These are phyloP conservation scores for Romanogobio albipinnatus DNA, from an alignment of 2,113 vertebrate species.

Conservation along the genomic window DNA sequence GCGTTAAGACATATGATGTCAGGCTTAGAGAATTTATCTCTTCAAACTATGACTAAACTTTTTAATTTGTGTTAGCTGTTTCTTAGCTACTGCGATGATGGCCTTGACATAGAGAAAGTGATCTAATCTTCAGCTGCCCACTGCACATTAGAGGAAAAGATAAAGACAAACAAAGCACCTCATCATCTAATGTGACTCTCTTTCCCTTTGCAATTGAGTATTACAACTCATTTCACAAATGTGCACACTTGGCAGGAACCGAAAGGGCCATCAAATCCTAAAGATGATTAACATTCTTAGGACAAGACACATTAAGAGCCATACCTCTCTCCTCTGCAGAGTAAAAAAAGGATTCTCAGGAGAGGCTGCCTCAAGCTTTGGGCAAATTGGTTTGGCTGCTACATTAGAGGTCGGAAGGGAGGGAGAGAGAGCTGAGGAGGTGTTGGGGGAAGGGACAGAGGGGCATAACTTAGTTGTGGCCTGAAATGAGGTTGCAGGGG, in stretches of 20 bases:
- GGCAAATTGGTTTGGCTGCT: slow-evolving; percentile 97
- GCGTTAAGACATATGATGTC: slow-evolving; percentile 19
- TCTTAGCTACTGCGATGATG: neutral
- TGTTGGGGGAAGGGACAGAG: slow-evolving; percentile 69
- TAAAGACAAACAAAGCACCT: slow-evolving; percentile 64
- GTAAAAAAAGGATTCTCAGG: slow-evolving; percentile 85
- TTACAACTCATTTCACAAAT: slow-evolving; percentile 87
- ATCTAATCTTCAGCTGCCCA: neutral
- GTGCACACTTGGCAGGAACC: slow-evolving; percentile 75
- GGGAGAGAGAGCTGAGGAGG: slow-evolving; percentile 66
- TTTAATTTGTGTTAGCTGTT: neutral
- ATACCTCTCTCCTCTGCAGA: slow-evolving; percentile 85
- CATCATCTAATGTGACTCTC: slow-evolving; percentile 83
- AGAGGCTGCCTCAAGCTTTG: slow-evolving; percentile 86
- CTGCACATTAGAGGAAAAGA: slow-evolving; percentile 81
- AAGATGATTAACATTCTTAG: slow-evolving; percentile 95
- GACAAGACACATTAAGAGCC: slow-evolving; percentile 86
- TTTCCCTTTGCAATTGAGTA: slow-evolving; percentile 71
- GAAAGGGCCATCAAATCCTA: slow-evolving; percentile 86
- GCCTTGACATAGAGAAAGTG: neutral
- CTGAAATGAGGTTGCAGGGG: slow-evolving; percentile 81
- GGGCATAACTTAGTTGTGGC: slow-evolving; percentile 65
- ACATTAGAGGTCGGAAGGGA: slow-evolving; percentile 91
- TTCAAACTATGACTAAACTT: neutral
- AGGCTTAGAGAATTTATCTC: neutral